Conservation (phyloP, 2,888 invertebrate species). For the Himalopsyche kuldschensis region DNA sequence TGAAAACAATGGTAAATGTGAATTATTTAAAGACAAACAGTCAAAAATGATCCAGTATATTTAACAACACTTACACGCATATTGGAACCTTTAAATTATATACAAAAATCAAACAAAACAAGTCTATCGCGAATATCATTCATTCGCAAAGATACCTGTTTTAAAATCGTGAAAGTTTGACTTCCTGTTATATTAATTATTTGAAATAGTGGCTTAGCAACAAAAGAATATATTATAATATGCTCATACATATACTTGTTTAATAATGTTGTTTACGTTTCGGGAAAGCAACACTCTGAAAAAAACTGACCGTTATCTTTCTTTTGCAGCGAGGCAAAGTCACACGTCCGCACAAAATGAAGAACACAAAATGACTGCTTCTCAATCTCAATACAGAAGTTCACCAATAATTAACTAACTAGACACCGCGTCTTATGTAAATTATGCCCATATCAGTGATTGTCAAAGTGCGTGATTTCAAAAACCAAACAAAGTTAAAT, state of each 20-base stretch:
- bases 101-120: background rate
- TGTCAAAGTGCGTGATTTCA: background rate
- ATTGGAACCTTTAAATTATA: background rate
- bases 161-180: background rate
- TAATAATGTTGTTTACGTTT: background rate
- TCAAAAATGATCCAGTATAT: background rate
- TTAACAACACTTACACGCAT: background rate
- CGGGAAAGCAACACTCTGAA: background rate
- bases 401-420: background rate
- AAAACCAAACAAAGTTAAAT: background rate
- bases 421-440: background rate
- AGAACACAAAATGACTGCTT: background rate
- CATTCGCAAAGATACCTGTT: background rate
- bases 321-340: background rate
- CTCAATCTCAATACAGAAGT: background rate
- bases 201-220: background rate
- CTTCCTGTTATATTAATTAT: background rate
- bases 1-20: background rate
- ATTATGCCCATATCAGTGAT: background rate
- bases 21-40: background rate
- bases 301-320: background rate
- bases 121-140: background rate
- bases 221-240: background rate
- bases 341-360: background rate
- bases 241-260: background rate